These are phyloP conservation scores for Nomia melanderi DNA, from an alignment of 1,140 invertebrate genomes.

Conservation along the genomic window DNA sequence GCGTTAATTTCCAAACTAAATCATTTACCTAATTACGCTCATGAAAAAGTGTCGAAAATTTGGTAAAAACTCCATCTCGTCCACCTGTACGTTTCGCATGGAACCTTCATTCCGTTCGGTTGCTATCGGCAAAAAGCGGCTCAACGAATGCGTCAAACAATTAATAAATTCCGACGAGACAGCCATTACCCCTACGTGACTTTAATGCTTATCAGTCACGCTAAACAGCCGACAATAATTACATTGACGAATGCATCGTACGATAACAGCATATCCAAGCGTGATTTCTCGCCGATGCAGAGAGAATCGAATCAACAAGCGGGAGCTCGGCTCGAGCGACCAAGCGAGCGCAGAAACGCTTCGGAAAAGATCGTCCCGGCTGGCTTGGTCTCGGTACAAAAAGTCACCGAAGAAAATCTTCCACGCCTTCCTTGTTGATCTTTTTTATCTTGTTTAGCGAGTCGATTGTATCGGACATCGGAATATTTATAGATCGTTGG, in stretches of 20 bases:
- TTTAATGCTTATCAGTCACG: not conserved
- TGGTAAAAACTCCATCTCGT: too few species aligned
- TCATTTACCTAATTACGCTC: too few species aligned
- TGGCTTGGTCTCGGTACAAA: not conserved
- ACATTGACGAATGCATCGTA: slow-evolving; percentile 5
- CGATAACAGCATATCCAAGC: slow-evolving; percentile 4
- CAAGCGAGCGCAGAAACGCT: not conserved
- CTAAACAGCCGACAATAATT: slow-evolving; percentile 6
- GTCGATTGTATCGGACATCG: slow-evolving; percentile 16
- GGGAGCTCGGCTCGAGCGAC: too few species aligned
- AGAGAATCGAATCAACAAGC: not conserved
- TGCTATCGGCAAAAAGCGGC: not conserved
- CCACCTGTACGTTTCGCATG: too few species aligned
- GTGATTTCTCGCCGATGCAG: not conserved
- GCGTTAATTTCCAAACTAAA: too few species aligned
- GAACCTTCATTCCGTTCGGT: too few species aligned
- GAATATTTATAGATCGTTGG: slow-evolving; percentile 29
- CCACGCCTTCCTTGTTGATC: not conserved
- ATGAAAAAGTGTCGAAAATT: too few species aligned
- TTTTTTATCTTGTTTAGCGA: slow-evolving; percentile 28
- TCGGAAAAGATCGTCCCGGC: not conserved
- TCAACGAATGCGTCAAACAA: not conserved
- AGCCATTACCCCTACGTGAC: not conserved
- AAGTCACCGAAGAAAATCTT: slow-evolving; percentile 12
- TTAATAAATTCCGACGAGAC: not conserved